Conservation (phyloP, 2,888 invertebrate genomes). For the Caenorhabditis afra region DNA sequence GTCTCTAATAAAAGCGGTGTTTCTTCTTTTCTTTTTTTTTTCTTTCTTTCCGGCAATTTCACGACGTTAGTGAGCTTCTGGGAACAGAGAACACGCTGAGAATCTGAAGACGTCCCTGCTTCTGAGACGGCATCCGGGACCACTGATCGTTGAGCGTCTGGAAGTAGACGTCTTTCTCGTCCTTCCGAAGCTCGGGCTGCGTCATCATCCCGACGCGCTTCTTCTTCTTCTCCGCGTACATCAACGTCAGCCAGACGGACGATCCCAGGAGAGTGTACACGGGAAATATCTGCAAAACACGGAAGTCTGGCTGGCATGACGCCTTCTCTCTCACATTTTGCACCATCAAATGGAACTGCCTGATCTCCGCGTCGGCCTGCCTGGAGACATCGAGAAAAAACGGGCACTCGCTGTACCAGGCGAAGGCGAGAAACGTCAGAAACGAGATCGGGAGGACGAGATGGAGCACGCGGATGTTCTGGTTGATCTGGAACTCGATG, state of each 20-base stretch:
- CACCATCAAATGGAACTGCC: conserved; percentile 33
- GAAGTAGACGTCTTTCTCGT: conserved; percentile 47
- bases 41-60: background rate
- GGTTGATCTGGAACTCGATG: conserved; percentile 53
- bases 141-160: conserved; percentile 44
- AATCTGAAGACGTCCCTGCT: conserved; percentile 21
- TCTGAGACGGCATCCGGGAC: conserved; percentile 43
- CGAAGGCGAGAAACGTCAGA: conserved; percentile 25
- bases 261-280: conserved; percentile 42
- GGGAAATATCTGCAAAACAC: conserved; percentile 34
- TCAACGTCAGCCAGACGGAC: conserved; percentile 26
- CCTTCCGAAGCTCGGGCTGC: conserved; percentile 21
- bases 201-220: conserved; percentile 27
- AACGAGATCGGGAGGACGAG: conserved; percentile 35
- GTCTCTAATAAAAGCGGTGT: background rate
- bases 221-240: conserved; percentile 37
- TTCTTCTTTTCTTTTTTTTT: too few relatives aligned
- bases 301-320: background rate
- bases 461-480: conserved; percentile 47
- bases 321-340: conserved; percentile 34
- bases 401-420: conserved; percentile 22
- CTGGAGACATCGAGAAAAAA: background rate
- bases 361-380: conserved; percentile 26
- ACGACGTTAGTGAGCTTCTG: conserved; percentile 25
- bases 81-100: conserved; percentile 37